Evolutionary conservation across 2,888 invertebrate genomes (phyloP), one percentile per base, ranked within the genome.

Genomic region (Nephrotoma guestfalica): DNA sequence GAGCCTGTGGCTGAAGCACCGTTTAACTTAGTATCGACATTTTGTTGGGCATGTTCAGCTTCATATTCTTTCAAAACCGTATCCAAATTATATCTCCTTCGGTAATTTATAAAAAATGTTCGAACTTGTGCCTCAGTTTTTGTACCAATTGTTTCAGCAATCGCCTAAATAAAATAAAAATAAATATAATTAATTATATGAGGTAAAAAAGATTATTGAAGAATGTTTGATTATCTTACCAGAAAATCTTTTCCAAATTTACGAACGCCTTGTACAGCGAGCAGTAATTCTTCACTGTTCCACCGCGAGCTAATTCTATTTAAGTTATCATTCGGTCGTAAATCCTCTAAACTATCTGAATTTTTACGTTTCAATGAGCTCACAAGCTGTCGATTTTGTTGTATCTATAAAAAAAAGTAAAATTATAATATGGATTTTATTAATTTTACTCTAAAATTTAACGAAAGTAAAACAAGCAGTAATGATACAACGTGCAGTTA

Each of bases 111-210:
- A 92, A 97, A 99, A 92, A 98, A 99, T 86, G 96, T 95, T 88
- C 97, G 95, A 85, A 99, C 94, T 90, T 98, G 98, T 86, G 96
- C 95, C 91, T 98, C 98, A 0, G 97, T 97, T 93, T 99, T 99
- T 86, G 97, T 99, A 88, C 98, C 98, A 88, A 99, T 94, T 11
- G 97, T 96, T 91, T 98, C 98, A 15, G 99, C 97, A 88, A 99
- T 98, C 43, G 97, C 97, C 92, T 97, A 94, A 91, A 41, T 30
- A 18, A 86, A 30, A 40, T 15, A 43, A 86, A 43, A 42, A 84
- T 40, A 84, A 41, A 1, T 4, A 45, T 30, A 47, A 41, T 7
- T 41, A 86, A 51, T 6, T 41, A 51, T 2, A 71, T 9, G 6
- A 15, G 47, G 15, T 41, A 11, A 41, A 9, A 41, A 85, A 85